Conservation (phyloP, 1,140 invertebrate species). For the Bombus soroeensis region DNA sequence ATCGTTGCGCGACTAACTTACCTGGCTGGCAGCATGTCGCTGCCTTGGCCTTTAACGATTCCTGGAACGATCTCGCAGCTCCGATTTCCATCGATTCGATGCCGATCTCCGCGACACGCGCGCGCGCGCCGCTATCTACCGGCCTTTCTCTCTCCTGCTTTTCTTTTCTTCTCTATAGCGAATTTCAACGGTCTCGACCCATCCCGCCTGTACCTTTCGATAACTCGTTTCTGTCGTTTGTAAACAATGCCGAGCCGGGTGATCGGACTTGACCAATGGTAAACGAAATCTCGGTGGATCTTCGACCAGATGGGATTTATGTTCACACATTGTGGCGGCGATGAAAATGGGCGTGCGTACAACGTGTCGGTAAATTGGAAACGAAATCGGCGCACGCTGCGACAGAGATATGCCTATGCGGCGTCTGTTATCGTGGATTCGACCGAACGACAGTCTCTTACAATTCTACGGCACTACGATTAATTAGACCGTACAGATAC, state of each 20-base stretch:
- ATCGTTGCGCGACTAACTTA: slow-evolving; percentile 35
- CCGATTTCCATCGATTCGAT: slow-evolving; percentile 68
- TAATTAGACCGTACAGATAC: not conserved
- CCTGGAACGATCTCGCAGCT: slow-evolving; percentile 59
- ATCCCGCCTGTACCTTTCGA: too few species aligned
- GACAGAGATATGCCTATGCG: not conserved
- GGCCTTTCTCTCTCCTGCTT: not conserved
- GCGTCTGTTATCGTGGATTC: not conserved
- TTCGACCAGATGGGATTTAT: not conserved
- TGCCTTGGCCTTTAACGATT: slow-evolving; percentile 69
- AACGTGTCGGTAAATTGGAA: not conserved
- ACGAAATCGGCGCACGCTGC: not conserved
- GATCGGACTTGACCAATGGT: not conserved
- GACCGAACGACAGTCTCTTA: too few species aligned
- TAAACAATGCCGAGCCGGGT: slow-evolving; percentile 3
- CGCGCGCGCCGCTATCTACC: too few species aligned
- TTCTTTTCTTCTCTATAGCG: not conserved
- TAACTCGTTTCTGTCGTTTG: slow-evolving; percentile 19
- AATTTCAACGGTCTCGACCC: not conserved
- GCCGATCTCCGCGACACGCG: slow-evolving; percentile 50
- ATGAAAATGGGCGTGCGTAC: not conserved
- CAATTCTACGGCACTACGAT: not conserved
- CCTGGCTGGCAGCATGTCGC: slow-evolving; percentile 30
- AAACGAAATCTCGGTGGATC: slow-evolving; percentile 27
- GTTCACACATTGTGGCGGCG: not conserved